A percentile compares a stretch with the other conserved stretches of the same genome.
Conservation (phyloP, 2,797 vertebrate genomes). For the Rhodeus uyekii region DNA sequence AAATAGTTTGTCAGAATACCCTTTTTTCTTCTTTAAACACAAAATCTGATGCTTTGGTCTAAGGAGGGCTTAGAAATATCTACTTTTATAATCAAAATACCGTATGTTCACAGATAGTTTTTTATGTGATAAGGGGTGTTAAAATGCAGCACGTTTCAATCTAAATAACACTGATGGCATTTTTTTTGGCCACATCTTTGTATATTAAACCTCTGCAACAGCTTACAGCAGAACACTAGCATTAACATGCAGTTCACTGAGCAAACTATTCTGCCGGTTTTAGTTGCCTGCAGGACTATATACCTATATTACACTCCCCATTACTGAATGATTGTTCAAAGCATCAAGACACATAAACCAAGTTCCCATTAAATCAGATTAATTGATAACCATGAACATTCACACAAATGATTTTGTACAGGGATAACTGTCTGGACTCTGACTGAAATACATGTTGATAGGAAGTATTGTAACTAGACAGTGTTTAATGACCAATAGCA, state of each 20-base stretch:
- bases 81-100: slow-evolving; percentile 38
- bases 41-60: slow-evolving; percentile 29
- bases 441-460: slow-evolving; percentile 44
- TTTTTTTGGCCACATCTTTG: slow-evolving; percentile 23
- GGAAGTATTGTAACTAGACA: slow-evolving; percentile 43
- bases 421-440: slow-evolving; percentile 45
- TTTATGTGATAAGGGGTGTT: slow-evolving; percentile 4
- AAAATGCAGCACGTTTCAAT: background rate
- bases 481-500: slow-evolving; percentile 47
- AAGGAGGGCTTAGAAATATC: slow-evolving; percentile 17
- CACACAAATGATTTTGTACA: slow-evolving; percentile 31
- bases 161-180: slow-evolving; percentile 30
- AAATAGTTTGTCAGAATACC: background rate
- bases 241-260: slow-evolving; percentile 54
- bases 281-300: slow-evolving; percentile 45
- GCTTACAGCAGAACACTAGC: slow-evolving; percentile 50
- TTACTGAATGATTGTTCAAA: slow-evolving; percentile 57
- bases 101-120: background rate
- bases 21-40: slow-evolving; percentile 5
- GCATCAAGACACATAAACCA: slow-evolving; percentile 42
- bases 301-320: slow-evolving; percentile 40
- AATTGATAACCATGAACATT: slow-evolving; percentile 49
- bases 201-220: slow-evolving; percentile 42
- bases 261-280: slow-evolving; percentile 38
- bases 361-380: slow-evolving; percentile 39